A percentile compares a stretch with the other conserved stretches of the same genome.
These are phyloP conservation scores for Drosophila chauvacae DNA, from an alignment of 1,140 invertebrate species.

Conservation along the genomic window DNA sequence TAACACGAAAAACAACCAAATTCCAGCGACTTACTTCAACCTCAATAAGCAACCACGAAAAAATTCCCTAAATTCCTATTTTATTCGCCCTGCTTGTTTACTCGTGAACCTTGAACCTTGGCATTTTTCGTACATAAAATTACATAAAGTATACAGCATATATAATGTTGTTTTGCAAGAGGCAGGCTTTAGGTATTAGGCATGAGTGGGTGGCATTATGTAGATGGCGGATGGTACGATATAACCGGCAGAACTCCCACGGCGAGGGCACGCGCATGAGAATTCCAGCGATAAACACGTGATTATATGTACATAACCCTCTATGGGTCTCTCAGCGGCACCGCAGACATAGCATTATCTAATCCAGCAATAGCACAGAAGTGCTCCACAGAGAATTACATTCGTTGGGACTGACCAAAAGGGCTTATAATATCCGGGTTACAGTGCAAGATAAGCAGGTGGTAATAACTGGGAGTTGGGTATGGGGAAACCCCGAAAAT, in stretches of 20 bases:
- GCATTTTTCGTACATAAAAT: constrained; percentile 57
- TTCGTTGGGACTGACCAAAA: constrained; percentile 24
- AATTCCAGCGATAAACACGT: constrained; percentile 78
- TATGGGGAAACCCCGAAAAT: not conserved
- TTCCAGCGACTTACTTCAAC: not conserved
- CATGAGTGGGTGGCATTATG: constrained; percentile 26
- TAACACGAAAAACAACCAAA: not conserved
- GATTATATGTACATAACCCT: constrained; percentile 69
- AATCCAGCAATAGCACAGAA: constrained; percentile 34
- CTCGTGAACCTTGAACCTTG: constrained; percentile 70
- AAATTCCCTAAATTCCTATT: constrained; percentile 7
- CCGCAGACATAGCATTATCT: constrained; percentile 29
- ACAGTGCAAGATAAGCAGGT: constrained; percentile 12
- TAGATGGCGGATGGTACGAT: constrained; percentile 29
- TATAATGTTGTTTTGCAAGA: constrained; percentile 25
- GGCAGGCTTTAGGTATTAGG: constrained; percentile 3
- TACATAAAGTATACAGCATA: constrained; percentile 23
- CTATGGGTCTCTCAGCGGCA: constrained; percentile 34
- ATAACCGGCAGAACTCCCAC: constrained; percentile 49
- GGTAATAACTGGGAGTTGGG: not conserved
- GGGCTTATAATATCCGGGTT: constrained; percentile 38
- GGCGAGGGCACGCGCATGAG: constrained; percentile 64
- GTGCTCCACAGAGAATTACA: constrained; percentile 14
- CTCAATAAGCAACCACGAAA: not conserved
- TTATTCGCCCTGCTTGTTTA: constrained; percentile 12